A percentile compares a stretch with the other conserved stretches of the same genome.
Conservation (phyloP, 2,888 invertebrate species). For the Dryobota labecula region DNA sequence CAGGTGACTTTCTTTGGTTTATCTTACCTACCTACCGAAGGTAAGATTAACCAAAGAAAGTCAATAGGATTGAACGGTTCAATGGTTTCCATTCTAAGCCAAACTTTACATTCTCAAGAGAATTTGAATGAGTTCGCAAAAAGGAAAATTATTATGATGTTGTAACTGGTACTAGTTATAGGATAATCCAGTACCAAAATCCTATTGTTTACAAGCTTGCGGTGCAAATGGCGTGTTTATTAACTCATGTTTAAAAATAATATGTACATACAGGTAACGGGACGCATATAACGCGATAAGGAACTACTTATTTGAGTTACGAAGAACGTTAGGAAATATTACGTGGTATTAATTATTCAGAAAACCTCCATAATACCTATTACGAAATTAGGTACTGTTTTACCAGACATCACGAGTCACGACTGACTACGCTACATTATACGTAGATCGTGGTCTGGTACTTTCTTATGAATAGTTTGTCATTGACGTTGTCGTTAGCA, state of each 20-base stretch:
- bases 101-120: not conserved
- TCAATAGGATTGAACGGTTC: not conserved
- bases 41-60: not conserved
- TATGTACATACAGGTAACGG: not conserved
- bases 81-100: conserved; percentile 1
- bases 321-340: conserved; percentile 13
- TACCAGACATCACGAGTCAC: not conserved
- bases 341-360: conserved; percentile 1
- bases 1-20: not conserved
- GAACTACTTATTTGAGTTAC: conserved; percentile 9
- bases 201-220: conserved; percentile 1
- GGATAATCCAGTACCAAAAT: conserved; percentile 4
- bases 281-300: not conserved
- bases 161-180: not conserved
- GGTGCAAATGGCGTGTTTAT: not conserved
- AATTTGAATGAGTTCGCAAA: conserved; percentile 19
- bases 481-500: conserved; percentile 10
- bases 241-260: conserved; percentile 21
- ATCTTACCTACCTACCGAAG: not conserved
- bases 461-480: conserved; percentile 19
- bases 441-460: conserved; percentile 1
- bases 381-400: not conserved
- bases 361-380: conserved; percentile 8
- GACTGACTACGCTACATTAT: not conserved
- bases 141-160: conserved; percentile 9